Evolutionary conservation across 2,113 vertebrate species (phyloP), one percentile per base, ranked within the genome.

Genomic region (Triplophysa tibetana): DNA sequence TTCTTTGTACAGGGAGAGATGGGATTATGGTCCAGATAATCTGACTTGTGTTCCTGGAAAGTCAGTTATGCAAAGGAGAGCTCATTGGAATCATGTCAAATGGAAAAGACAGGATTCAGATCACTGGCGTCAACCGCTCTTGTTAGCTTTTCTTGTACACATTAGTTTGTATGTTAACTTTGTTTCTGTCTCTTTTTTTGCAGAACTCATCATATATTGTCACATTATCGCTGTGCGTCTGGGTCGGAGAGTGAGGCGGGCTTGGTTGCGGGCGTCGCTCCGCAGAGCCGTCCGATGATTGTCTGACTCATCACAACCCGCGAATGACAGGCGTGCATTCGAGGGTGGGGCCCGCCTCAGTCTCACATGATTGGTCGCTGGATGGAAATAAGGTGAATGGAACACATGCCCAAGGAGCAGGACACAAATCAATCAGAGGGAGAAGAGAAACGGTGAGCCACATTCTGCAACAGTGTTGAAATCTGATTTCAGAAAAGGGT

Each of bases 351-450:
- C 92, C 92, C 88, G 91, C 92, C 93, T 94, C 92, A 93, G 92
- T 94, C 93, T 93, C 93, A 90, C 91, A 85, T 90, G 87, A 93
- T 94, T 94, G 91, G 91, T 89, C 87, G 91, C 92, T 94, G 92
- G 91, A 94, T 94, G 93, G 92, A 94, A 94, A 93, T 93, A 91
- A 93, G 92, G 93, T 94, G 93, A 94, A 94, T 94, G 93, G 92
- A 94, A 92, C 91, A 92, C 92, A 93, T 92, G 91, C 91, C 92
- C 91, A 91, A 93, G 87, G 93, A 93, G 92, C 91, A 92, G 85
- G 91, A 93, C 87, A 88, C 89, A 91, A 94, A 89, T 90, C 91
- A 88, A 92, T 90, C 90, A 91, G 93, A 94, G 90, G 90, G 90
- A 88, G 93, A 93, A 89, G 92, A 94, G 91, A 93, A 93, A 92